phyloP scores from a whole-genome alignment of 2,797 vertebrate species.

The Strix occidentalis region DNA sequence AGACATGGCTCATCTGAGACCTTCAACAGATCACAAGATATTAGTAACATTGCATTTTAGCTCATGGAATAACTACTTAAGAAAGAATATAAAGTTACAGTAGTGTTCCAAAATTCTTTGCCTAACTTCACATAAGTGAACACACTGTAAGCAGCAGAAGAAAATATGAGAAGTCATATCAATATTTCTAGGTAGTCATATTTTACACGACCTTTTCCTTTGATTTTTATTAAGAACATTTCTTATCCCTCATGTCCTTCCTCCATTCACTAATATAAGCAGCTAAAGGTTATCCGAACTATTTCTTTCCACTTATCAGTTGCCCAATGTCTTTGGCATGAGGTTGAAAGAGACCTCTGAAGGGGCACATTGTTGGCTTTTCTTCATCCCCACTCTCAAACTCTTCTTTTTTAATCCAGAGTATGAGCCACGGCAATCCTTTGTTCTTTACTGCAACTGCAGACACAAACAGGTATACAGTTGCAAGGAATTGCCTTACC shows the following conservation, averaged over 20 bases:
- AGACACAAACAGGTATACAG: not conserved
- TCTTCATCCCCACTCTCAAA: not conserved
- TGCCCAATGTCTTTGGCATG: not conserved
- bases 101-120: not conserved
- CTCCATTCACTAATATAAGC: not conserved
- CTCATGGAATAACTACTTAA: not conserved
- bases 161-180: not conserved
- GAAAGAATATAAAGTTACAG: not conserved
- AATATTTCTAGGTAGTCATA: not conserved
- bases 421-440: not conserved
- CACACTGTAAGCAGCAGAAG: not conserved
- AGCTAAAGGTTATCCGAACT: not conserved
- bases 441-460: not conserved
- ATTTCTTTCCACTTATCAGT: not conserved
- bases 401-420: not conserved
- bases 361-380: not conserved
- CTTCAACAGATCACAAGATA: conserved; percentile 69
- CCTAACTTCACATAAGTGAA: not conserved
- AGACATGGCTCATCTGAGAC: conserved; percentile 77
- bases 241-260: not conserved
- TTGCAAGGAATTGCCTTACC: not conserved
- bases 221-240: not conserved
- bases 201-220: not conserved
- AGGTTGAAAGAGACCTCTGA: not conserved
- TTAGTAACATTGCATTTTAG: not conserved